Base-by-base conservation (phyloP, 2,113 vertebrate species). In the Petaurus breviceps region DNA sequence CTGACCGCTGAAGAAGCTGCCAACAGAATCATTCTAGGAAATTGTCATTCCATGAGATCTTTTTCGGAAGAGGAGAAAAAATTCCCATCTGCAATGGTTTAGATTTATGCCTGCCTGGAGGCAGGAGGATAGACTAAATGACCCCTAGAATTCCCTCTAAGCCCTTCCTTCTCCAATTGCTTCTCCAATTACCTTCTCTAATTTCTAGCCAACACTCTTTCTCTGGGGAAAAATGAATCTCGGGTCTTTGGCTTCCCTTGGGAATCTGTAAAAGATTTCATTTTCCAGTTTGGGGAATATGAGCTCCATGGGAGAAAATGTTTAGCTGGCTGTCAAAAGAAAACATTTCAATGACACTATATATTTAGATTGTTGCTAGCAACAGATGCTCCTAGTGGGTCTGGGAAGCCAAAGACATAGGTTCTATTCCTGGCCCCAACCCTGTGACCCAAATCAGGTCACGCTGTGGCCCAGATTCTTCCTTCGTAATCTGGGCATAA, bases 121-220 rank as follows among this genome's bases (percentile, higher is more conserved):
- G 94, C 94, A 8, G 6, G 92, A 95, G 96, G 96, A 97, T 97
- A 94, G 97, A 97, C 95, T 90, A 23, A 93, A 93, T 98, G 98
- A 97, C 98, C 98, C 94, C 92, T 90, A 93, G 92, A 92, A 91
- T 92, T 94, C 95, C 77, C 97, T 92, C 92, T 95, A 94, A 96
- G 97, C 93, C 95, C 91, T 84, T 16, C 52, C 52, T 52, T 52
- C 52, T 52, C 52, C 51, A 52, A 52, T 52, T 19, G 92, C 97
- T 95, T 98, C 97, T 98, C 96, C n/a, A 90, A 31, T 97, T 96
- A 98, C 97, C 95, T 96, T 96, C 97, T 97, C 97, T 96, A 50
- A 91, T 97, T 98, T 98, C 97, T 92, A 97, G 95, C 51, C 94
- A 95, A 90, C 96, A 51, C 91, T 89, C 95, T 97, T 98, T 97